Base-by-base conservation (phyloP, 2,113 vertebrate genomes). In the Limnothrissa miodon region DNA sequence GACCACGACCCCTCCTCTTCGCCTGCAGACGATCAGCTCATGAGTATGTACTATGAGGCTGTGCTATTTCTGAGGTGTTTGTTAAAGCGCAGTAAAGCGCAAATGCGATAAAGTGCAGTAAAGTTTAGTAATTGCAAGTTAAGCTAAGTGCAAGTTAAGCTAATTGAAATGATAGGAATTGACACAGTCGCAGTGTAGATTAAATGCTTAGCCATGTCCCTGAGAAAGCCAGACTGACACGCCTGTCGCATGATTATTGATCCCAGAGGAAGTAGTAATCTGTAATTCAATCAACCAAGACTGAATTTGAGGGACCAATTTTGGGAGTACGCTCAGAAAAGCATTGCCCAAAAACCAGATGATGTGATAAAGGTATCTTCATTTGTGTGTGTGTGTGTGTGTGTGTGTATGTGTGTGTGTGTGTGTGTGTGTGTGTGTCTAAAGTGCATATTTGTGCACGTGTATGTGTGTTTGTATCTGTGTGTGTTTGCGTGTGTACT, bases 1-100 rank as follows among this genome's bases (percentile, higher is more conserved):
- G 85, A 89, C 5, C 87, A 87, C 2, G 88, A 85, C 11, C 39
- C 85, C 29, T 70, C 29, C 62, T 70, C 62, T 13, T 5, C 29
- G 0, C 29, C 33, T 1, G 10, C 29, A 4, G 25, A 74, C 29
- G 25, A 36, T 3, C 11, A 4, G n/a, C 82, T 7, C 21, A 78
- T 70, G 62, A 36, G 79, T 80, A 78, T 19, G 42, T 19, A 39
- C 39, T 19, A 39, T 36, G 25, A 25, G 29, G 3, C n/a, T n/a
- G 19, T n/a, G 19, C n/a, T 59, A 8, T 3, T 59, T 59, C 3
- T 59, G 53, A 23, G 19, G 21, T 23, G 17, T 6, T 21, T 59
- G 19, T 59, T n/a, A n/a, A n/a, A n/a, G n/a, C n/a, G 17, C 53
- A 59, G 0, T 7, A 59, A 1, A n/a, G 53, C 7, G 5, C 51